Evolutionary conservation across 2,888 invertebrate genomes (phyloP), one percentile per base, ranked within the genome.

Genomic region (Leptura quadrifasciata): DNA sequence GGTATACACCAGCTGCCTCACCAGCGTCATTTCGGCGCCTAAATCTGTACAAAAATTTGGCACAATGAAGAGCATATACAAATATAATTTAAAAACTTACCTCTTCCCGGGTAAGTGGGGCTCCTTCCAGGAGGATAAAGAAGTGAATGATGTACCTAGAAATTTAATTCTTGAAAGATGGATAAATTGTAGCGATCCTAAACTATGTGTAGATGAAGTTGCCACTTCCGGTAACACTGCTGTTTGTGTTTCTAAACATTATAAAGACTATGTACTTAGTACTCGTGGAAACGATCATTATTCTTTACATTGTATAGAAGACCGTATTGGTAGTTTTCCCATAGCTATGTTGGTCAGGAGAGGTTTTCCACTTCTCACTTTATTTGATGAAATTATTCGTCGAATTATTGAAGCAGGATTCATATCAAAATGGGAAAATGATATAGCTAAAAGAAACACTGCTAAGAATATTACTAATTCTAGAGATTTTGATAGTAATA

Each of bases 61-160:
- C 27, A 68, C 72, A 5, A 35, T 78, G n/a, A 35, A 58, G 9
- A 74, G 74, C 61, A 74, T 78, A 8, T 72, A 76, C 61, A 18
- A 63, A 17, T 9, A 78, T n/a, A 72, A 78, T n/a, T 68, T 78
- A 27, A 72, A 65, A 4, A 69, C 74, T n/a, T 35, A 60, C 63
- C 39, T 71, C 54, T 10, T 12, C 9, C 35, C 61, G 2, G 1
- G 2, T 18, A 0, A n/a, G 0, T 18, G 1, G 6, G 0, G 17
- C 9, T 20, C 9, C 20, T 63, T 63, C 21, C 8, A 10, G 10
- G 6, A 63, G 12, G 61, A 18, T 20, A 8, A 18, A 0, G 21
- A 5, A 1, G 35, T 52, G 31, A 27, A 55, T 18, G 12, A 12
- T 4, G 55, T 68, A 2, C 18, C 55, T 17, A 17, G 0, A 17